Base-by-base conservation (phyloP, 1,140 invertebrate genomes). In the Cataglyphis hispanica region DNA sequence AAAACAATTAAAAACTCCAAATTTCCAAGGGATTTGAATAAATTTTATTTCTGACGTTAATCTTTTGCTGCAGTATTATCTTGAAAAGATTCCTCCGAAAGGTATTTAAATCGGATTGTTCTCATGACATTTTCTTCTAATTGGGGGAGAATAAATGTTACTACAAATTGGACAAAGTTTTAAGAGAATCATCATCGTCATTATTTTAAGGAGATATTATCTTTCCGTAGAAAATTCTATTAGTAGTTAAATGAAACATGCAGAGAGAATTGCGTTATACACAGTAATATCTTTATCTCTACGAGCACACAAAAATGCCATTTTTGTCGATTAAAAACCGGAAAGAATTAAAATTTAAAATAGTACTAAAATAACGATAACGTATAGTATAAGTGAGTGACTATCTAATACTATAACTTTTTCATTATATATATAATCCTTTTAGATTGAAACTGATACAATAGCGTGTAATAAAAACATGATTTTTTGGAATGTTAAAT, bases 181-280 rank as follows among this genome's bases (percentile, higher is more conserved):
- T 74, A 22, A 72, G 19, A 56, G 34, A 56, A 56, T 11, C 6
- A 58, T 76, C 16, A 58, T 61, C 27, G 61, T 60, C n/a, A 56
- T 22, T 37, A 75, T 16, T 76, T 63, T 34, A 40, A 16, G 25
- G 34, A 61, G 58, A 61, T 6, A 37, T 19, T 64, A 50, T 64
- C 25, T 80, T 53, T 2, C 19, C 22, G 64, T 80, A 69, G 46
- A 56, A 69, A 80, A 50, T 19, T 5, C 31, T 56, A n/a, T 80
- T 11, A 50, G 86, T 87, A 88, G 81, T 85, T 88, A 87, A 66
- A 77, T 40, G 19, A 40, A 75, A 72, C 87, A 87, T 74, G 66
- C 84, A 87, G 87, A 84, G 27, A 25, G 40, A 25, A 53, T 60
- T 64, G 46, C 22, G 75, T 78, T 66, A 66, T 40, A 78, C 60